Conservation (phyloP, 1,140 invertebrate genomes). For the Sitophilus oryzae region DNA sequence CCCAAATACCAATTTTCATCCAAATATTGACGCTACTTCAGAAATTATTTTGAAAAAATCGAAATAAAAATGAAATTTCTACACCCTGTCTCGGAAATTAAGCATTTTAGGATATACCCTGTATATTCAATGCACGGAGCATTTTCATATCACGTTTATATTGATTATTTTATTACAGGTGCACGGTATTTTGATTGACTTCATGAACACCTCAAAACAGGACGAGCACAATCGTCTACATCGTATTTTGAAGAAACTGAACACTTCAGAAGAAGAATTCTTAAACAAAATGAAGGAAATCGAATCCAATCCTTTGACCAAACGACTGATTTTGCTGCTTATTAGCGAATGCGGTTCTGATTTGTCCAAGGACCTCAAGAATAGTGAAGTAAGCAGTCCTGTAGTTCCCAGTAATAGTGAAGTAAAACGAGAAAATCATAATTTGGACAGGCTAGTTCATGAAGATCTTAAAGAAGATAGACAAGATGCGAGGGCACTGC, state of each 20-base stretch:
- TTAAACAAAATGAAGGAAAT: slow-evolving; percentile 74
- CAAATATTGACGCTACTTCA: no score
- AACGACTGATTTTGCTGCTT: slow-evolving; percentile 65
- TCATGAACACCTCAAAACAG: slow-evolving; percentile 36
- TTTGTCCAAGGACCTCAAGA: slow-evolving; percentile 54
- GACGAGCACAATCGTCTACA: slow-evolving; percentile 33
- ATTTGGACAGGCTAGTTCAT: slow-evolving; percentile 27
- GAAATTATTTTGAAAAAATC: no score
- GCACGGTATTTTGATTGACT: slow-evolving; percentile 40
- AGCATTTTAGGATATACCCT: neutral
- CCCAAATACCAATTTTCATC: no score
- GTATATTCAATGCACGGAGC: neutral
- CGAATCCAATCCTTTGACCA: slow-evolving; percentile 66
- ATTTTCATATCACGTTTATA: no score
- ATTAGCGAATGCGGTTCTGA: slow-evolving; percentile 68
- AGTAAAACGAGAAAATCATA: slow-evolving; percentile 8
- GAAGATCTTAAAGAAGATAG: slow-evolving; percentile 41
- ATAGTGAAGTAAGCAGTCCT: neutral
- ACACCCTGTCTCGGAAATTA: no score
- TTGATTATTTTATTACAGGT: slow-evolving; percentile 25
- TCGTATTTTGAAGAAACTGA: slow-evolving; percentile 67
- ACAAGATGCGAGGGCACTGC: slow-evolving; percentile 69
- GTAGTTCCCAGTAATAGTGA: neutral
- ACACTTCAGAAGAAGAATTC: slow-evolving; percentile 65
- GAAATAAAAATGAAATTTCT: no score